These are phyloP conservation scores for Octonoba sinensis DNA, from an alignment of 2,888 invertebrate species.

Conservation along the genomic window DNA sequence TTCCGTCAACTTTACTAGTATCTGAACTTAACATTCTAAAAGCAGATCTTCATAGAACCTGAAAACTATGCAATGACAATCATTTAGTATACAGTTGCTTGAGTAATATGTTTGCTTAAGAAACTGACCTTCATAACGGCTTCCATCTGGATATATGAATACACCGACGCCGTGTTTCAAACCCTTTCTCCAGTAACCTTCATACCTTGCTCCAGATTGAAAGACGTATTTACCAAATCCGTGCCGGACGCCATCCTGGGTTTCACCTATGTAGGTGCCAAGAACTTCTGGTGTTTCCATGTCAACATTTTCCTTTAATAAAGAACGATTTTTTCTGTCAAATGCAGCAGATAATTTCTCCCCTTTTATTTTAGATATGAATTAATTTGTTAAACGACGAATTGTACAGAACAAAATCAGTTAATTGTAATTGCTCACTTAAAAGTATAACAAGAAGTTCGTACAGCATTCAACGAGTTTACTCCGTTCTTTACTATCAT, in stretches of 20 bases:
- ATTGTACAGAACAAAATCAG: no score
- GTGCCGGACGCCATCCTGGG: conserved; percentile 18
- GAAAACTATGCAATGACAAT: no score
- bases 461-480: no score
- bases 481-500: no score
- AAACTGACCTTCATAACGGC: conserved; percentile 39
- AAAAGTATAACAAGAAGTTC: no score
- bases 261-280: conserved; percentile 34
- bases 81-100: no score
- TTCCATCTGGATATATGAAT: conserved; percentile 56
- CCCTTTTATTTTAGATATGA: neutral
- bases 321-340: neutral
- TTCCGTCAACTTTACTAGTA: no score
- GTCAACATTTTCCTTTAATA: conserved; percentile 11
- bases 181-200: conserved; percentile 39
- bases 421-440: no score
- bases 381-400: neutral
- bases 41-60: no score
- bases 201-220: conserved; percentile 26
- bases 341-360: neutral
- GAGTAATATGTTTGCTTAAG: no score
- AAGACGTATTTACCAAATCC: conserved; percentile 33
- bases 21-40: no score
- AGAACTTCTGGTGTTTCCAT: neutral
- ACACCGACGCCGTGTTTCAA: conserved; percentile 41